Evolutionary conservation across 92 coral and sea anemone species (phyloP).

Genomic region (Heliopora coerulea): DNA sequence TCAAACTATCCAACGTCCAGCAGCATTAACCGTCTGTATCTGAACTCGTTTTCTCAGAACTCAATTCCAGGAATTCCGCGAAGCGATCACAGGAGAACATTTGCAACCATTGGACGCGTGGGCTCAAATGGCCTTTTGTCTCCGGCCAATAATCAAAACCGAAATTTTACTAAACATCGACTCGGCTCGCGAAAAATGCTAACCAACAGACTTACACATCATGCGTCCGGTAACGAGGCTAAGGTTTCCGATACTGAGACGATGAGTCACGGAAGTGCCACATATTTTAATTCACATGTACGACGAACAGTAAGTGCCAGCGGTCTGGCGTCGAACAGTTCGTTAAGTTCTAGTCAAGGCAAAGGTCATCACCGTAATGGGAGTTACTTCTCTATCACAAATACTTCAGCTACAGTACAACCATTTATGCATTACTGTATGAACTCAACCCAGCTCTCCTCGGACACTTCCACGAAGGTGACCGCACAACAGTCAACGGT

Average conservation of each 20-base stretch:
- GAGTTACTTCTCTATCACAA: constrained; percentile 60
- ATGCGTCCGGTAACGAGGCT: constrained; percentile 64
- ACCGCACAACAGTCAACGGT: constrained; percentile 68
- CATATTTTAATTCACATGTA: constrained; percentile 53
- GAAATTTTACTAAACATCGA: constrained; percentile 63
- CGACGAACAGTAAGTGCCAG: constrained; percentile 87
- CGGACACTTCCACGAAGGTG: constrained; percentile 71
- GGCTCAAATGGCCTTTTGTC: constrained; percentile 58
- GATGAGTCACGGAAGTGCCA: constrained; percentile 60
- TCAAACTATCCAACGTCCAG: constrained; percentile 31
- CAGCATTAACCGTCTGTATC: constrained; percentile 58
- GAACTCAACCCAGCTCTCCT: constrained; percentile 71
- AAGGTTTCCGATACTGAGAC: constrained; percentile 55
- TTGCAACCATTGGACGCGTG: constrained; percentile 65
- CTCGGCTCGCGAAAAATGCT: constrained; percentile 67
- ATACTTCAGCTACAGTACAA: constrained; percentile 52
- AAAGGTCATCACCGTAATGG: constrained; percentile 35
- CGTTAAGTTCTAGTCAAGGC: constrained; percentile 36
- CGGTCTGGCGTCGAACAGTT: constrained; percentile 53
- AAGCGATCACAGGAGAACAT: constrained; percentile 71
- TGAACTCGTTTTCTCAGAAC: constrained; percentile 63
- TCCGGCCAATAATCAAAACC: constrained; percentile 46
- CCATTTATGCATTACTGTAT: constrained; percentile 70
- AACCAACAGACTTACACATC: constrained; percentile 48
- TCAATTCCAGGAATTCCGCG: constrained; percentile 64